A percentile compares a stretch with the other conserved stretches of the same genome.
These are phyloP conservation scores for Cisticola juncidis DNA, from an alignment of 2,113 vertebrate species.

Conservation along the genomic window DNA sequence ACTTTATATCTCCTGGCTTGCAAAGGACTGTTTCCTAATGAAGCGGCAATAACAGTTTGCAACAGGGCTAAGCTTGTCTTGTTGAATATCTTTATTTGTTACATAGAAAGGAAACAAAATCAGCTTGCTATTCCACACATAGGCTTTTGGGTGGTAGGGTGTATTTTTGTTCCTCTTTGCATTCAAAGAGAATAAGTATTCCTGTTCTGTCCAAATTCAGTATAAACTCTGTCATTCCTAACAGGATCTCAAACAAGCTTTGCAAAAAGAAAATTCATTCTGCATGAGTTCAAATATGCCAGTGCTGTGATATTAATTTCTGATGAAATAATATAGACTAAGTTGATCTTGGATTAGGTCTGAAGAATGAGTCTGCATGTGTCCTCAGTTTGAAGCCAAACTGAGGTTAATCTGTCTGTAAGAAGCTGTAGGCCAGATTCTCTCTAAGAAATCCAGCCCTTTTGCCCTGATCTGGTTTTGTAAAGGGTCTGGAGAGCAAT, in stretches of 20 bases:
- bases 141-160: background rate
- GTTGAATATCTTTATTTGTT: background rate
- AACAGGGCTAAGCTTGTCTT: background rate
- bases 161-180: background rate
- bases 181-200: background rate
- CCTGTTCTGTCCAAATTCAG: background rate
- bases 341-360: constrained; percentile 43
- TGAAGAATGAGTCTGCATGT: constrained; percentile 10
- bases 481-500: background rate
- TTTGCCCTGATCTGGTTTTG: constrained; percentile 22
- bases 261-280: background rate
- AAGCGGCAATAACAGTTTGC: background rate
- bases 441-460: constrained; percentile 43
- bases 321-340: background rate
- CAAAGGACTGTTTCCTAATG: constrained; percentile 15
- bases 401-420: constrained; percentile 50
- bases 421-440: constrained; percentile 46
- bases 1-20: background rate
- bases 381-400: constrained; percentile 42
- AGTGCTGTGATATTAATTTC: background rate
- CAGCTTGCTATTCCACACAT: background rate
- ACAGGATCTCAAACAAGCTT: background rate
- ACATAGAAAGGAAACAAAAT: background rate
- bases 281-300: background rate
- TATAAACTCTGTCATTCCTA: background rate